Base-by-base conservation (phyloP, 2,888 invertebrate species). In the Temnothorax rugatulus region DNA sequence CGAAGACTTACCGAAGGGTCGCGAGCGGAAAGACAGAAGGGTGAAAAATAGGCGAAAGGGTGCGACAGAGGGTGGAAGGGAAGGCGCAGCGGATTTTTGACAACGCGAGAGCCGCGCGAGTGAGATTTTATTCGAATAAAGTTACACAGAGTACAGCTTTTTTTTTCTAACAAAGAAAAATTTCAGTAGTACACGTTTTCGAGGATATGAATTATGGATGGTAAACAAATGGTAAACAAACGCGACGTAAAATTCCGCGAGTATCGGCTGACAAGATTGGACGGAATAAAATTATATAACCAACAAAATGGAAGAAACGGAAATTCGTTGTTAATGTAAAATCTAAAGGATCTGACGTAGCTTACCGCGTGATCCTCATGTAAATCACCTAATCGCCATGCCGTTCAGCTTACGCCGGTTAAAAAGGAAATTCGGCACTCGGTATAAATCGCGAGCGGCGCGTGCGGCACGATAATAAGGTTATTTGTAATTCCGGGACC, bases 401-500 rank as follows among this genome's bases (percentile, higher is more conserved):
- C 57, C 9, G 52, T 7, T 38, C 21, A 41, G 50, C 15, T 47
- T 29, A 69, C 54, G 47, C 64, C n/a, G 64, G 59, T 66, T 81
- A 86, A 90, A 88, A 88, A 90, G 89, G 85, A 91, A 89, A 91
- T 89, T 91, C 81, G 88, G 74, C 83, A 34, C 34, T 61, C 74
- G 64, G 84, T 89, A 86, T 91, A 91, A 90, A 91, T 91, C 88
- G 90, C 84, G 63, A 76, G 66, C 69, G 83, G 84, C 64, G 84
- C 64, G 69, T 63, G 76, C 21, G 74, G 83, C 82, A 88, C 88
- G 87, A 91, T 93, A 93, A 93, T 91, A 89, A 91, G 91, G 92
- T 92, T 91, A 91, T 92, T 93, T 92, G 92, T 93, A 92, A 93
- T 93, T 93, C 92, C 86, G 86, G 84, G 68, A 52, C 76, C 7